phyloP scores from a whole-genome alignment of 2,113 vertebrate species.

The Mesoclemmys tuberculata region DNA sequence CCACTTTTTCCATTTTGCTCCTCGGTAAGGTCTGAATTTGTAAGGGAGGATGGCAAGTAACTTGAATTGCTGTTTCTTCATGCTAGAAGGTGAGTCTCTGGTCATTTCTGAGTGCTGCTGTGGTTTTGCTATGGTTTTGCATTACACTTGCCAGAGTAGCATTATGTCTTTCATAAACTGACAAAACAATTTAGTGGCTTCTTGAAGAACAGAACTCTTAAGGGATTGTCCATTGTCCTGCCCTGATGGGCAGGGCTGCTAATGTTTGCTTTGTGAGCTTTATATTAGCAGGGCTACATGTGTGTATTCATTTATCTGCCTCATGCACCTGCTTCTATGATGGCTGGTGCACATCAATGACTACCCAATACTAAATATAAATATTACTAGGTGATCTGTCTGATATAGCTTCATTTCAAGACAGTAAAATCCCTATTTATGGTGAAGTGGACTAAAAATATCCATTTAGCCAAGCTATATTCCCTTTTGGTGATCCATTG shows the following conservation, averaged over 20 bases:
- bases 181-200: not conserved
- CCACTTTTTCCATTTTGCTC: not conserved
- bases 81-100: slow-evolving; percentile 48
- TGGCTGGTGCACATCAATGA: not conserved
- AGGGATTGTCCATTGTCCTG: not conserved
- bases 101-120: slow-evolving; percentile 20
- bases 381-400: not conserved
- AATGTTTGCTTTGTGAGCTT: not conserved
- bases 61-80: slow-evolving; percentile 17
- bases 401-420: not conserved
- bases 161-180: not conserved
- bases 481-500: not conserved
- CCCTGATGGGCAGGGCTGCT: not conserved
- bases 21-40: slow-evolving; percentile 12
- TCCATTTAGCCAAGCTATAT: not conserved
- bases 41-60: not conserved
- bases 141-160: not conserved
- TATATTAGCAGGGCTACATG: not conserved
- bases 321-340: rapidly evolving
- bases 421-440: not conserved
- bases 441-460: not conserved
- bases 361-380: not conserved
- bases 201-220: not conserved
- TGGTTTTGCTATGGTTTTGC: not conserved
- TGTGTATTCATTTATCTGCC: not conserved